These are phyloP conservation scores for Drosophila borealis DNA, from an alignment of 2,888 invertebrate species.

Conservation along the genomic window DNA sequence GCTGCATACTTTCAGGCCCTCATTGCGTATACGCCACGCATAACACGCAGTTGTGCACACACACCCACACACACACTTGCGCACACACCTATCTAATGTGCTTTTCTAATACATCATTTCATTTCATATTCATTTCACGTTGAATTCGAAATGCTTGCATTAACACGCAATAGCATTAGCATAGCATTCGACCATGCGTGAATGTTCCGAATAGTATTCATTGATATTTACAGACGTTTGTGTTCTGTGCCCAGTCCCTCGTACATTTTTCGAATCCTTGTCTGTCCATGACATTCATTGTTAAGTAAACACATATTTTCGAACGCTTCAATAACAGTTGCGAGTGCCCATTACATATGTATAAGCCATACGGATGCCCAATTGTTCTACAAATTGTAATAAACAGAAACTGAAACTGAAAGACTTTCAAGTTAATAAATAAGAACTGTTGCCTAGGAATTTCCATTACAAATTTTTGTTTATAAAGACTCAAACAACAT, in stretches of 20 bases:
- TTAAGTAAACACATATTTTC: conserved; percentile 8
- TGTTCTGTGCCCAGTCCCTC: not conserved
- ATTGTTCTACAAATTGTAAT: not conserved
- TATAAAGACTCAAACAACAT: not conserved
- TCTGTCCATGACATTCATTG: conserved; percentile 19
- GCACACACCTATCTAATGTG: conserved; percentile 7
- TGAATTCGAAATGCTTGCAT: conserved; percentile 36
- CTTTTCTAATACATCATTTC: conserved; percentile 28
- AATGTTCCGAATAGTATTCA: conserved; percentile 22
- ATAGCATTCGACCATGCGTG: conserved; percentile 42
- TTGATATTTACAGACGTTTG: conserved; percentile 17
- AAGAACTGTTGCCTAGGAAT: not conserved
- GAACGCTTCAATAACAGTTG: conserved; percentile 1
- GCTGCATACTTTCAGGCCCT: conserved; percentile 71
- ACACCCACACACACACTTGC: conserved; percentile 4
- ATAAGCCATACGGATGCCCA: not conserved
- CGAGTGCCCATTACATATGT: conserved; percentile 11
- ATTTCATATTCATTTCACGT: conserved; percentile 62
- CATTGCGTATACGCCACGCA: conserved; percentile 69
- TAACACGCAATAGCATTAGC: conserved; percentile 50
- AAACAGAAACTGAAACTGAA: not conserved
- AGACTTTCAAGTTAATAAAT: not conserved
- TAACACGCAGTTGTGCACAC: conserved; percentile 11
- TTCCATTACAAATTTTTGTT: not conserved
- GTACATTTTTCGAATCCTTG: conserved; percentile 8